A percentile compares a stretch with the other conserved stretches of the same genome.
These are phyloP conservation scores for Illadopsis cleaveri DNA, from an alignment of 2,113 vertebrate genomes.

Conservation along the genomic window DNA sequence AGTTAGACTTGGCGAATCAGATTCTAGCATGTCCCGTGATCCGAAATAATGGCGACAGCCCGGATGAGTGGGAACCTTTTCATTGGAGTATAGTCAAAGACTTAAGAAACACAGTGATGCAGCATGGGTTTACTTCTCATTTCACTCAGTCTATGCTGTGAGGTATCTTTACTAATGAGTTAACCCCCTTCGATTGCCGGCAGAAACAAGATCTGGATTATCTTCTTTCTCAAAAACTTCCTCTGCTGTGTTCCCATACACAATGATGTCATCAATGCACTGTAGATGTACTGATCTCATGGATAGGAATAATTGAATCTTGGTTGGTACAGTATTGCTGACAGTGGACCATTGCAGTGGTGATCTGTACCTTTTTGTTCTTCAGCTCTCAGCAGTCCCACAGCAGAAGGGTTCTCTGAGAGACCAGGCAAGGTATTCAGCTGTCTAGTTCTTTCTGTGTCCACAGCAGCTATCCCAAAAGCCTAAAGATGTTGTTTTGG, in stretches of 20 bases:
- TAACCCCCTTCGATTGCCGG: neutral
- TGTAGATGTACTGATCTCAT: neutral
- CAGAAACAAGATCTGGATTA: too few relatives aligned
- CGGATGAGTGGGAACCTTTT: neutral
- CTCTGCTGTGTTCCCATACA: neutral
- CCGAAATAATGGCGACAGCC: neutral
- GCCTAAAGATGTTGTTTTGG: neutral
- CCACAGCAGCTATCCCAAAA: neutral
- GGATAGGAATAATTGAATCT: neutral
- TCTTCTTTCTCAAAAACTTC: neutral
- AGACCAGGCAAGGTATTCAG: neutral
- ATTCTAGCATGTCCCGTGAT: neutral
- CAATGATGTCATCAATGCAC: neutral
- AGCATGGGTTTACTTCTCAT: neutral
- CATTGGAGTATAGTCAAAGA: neutral
- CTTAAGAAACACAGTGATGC: neutral
- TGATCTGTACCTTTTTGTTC: neutral
- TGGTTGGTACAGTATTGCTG: neutral
- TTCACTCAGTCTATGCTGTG: neutral
- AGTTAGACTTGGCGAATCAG: neutral
- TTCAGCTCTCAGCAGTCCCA: neutral
- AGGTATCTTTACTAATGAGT: neutral
- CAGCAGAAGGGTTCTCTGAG: neutral
- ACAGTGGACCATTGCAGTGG: neutral
- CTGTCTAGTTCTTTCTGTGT: neutral